phyloP scores from a whole-genome alignment of 2,113 vertebrate species.

The Epinephelus cyanopodus region DNA sequence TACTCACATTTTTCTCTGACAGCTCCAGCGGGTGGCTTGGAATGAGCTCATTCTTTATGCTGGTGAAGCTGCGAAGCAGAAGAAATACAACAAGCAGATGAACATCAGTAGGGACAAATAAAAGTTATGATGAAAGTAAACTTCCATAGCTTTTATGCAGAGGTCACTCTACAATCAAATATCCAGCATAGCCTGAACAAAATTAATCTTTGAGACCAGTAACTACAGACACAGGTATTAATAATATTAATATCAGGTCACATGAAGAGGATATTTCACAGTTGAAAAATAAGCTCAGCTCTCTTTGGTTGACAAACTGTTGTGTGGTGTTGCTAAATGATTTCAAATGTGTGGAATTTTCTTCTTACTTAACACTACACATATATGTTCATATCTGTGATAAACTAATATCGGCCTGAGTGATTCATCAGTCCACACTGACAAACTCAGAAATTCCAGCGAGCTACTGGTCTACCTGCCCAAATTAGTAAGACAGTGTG shows the following conservation, averaged over 20 bases:
- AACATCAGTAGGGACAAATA: no score
- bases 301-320: neutral
- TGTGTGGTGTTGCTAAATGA: no score
- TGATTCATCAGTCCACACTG: no score
- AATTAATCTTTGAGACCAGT: neutral
- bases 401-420: no score
- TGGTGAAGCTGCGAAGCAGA: constrained; percentile 86
- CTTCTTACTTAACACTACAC: no score
- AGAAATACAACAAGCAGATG: neutral
- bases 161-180: neutral
- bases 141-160: neutral
- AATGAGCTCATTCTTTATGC: constrained; percentile 93
- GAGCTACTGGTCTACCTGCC: no score
- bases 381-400: no score
- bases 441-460: no score
- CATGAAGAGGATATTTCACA: no score
- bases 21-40: constrained; percentile 94
- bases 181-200: neutral
- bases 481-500: no score
- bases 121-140: neutral
- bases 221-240: neutral
- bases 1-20: constrained; percentile 95
- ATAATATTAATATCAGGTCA: neutral
- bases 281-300: no score
- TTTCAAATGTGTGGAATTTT: no score